Percentiles rank a stretch among this genome's conserved stretches.
Evolutionary conservation across 2,888 invertebrate genomes (phyloP).

Genomic region (Scrobipalpa costella): DNA sequence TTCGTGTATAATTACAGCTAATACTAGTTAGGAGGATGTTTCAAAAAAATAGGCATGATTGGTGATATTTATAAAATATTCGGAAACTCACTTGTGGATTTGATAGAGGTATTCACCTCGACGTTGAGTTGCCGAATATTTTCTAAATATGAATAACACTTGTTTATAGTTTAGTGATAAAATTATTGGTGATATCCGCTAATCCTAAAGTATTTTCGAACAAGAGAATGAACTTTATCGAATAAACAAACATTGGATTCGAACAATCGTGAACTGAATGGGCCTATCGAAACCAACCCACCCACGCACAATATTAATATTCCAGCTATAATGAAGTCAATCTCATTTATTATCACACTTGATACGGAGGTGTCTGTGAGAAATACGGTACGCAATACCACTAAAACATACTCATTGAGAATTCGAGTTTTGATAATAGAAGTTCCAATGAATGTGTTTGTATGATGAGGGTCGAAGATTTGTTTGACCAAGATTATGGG

Average conservation of each 20-base stretch:
- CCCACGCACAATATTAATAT: constrained; percentile 60
- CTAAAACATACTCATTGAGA: constrained; percentile 24
- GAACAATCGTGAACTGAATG: constrained; percentile 9
- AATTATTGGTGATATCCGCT: too few species aligned
- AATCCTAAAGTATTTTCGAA: neutral
- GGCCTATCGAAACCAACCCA: constrained; percentile 43
- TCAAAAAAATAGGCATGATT: too few species aligned
- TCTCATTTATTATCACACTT: constrained; percentile 57
- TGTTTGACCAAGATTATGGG: constrained; percentile 17
- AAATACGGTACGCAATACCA: constrained; percentile 49
- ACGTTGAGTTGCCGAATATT: too few species aligned
- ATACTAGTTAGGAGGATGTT: too few species aligned
- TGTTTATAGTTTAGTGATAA: neutral
- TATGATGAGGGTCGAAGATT: neutral
- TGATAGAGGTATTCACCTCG: too few species aligned
- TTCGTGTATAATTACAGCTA: too few species aligned
- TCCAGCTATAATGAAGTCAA: constrained; percentile 58
- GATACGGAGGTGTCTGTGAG: constrained; percentile 59
- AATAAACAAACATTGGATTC: neutral
- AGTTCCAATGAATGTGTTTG: constrained; percentile 8
- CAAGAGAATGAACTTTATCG: neutral
- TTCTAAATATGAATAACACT: too few species aligned
- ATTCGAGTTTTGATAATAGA: constrained; percentile 19
- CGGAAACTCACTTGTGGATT: too few species aligned
- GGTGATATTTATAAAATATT: too few species aligned